phyloP scores from a whole-genome alignment of 2,113 vertebrate species.

The Hiodon tergisus region DNA sequence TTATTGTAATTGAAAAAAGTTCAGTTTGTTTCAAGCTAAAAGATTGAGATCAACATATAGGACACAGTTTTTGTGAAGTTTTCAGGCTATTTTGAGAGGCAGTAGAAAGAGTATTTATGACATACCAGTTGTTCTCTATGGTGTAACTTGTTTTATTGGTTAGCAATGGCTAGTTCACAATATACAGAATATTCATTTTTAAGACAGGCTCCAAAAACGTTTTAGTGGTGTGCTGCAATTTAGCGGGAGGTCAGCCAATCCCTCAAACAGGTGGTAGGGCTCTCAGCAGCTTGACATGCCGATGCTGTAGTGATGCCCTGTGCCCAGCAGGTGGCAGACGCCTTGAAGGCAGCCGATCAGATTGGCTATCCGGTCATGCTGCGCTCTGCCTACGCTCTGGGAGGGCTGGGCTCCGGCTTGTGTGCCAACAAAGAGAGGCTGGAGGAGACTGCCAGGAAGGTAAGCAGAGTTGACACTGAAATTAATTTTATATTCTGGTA shows the following conservation, averaged over 20 bases:
- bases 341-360: conserved; percentile 77
- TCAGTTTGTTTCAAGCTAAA: too few relatives aligned
- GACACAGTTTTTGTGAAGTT: too few relatives aligned
- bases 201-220: neutral
- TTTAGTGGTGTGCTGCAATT: too few relatives aligned
- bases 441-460: conserved; percentile 77
- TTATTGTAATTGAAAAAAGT: too few relatives aligned
- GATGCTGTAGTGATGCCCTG: neutral
- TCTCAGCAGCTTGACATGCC: neutral
- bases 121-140: too few relatives aligned
- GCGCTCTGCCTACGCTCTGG: conserved; percentile 86
- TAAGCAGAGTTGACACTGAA: conserved; percentile 40
- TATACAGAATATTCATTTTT: too few relatives aligned
- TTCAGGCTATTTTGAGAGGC: too few relatives aligned
- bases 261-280: too few relatives aligned
- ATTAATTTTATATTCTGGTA: too few relatives aligned
- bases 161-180: neutral
- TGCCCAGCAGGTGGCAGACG: conserved; percentile 72
- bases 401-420: conserved; percentile 86
- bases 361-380: conserved; percentile 93
- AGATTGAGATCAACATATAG: too few relatives aligned
- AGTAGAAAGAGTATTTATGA: too few relatives aligned
- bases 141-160: neutral
- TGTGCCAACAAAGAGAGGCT: conserved; percentile 74
- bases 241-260: too few relatives aligned